phyloP scores from a whole-genome alignment of 2,113 vertebrate species.

The Sceloporus undulatus region DNA sequence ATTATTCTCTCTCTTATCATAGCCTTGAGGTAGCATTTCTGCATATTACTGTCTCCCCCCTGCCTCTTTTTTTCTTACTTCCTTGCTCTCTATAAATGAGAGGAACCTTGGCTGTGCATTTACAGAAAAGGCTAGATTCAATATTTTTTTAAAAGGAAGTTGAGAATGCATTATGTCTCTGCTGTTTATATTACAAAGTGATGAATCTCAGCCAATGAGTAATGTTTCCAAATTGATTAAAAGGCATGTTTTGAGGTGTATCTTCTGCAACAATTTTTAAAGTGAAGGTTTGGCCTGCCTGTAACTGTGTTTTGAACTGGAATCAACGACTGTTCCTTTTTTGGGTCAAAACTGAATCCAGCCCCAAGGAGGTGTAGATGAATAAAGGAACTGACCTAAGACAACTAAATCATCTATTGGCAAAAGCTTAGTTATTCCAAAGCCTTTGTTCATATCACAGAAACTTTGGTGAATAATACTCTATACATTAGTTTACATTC shows the following conservation, averaged over 20 bases:
- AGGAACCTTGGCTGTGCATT: slow-evolving; percentile 7
- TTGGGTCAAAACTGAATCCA: slow-evolving; percentile 17
- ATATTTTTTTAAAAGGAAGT: slow-evolving; percentile 28
- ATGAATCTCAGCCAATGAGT: slow-evolving; percentile 21
- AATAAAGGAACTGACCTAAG: slow-evolving; percentile 9
- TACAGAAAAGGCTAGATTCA: slow-evolving; percentile 32
- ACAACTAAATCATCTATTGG: slow-evolving; percentile 13
- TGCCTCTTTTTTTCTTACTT: too few species aligned
- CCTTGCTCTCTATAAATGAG: too few species aligned
- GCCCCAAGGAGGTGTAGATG: slow-evolving; percentile 6
- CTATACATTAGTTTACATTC: slow-evolving; percentile 38
- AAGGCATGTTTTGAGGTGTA: slow-evolving; percentile 22
- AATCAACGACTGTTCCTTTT: slow-evolving; percentile 43
- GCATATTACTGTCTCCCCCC: too few species aligned
- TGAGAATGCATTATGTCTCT: slow-evolving; percentile 14
- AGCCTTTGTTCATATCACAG: slow-evolving; percentile 42
- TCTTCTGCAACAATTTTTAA: slow-evolving; percentile 31
- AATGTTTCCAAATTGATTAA: slow-evolving; percentile 41
- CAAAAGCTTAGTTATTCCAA: slow-evolving; percentile 9
- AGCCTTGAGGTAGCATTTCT: too few species aligned
- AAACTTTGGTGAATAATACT: slow-evolving; percentile 6
- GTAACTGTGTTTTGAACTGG: slow-evolving; percentile 41
- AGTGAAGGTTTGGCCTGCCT: slow-evolving; percentile 24
- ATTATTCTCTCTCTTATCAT: too few species aligned
- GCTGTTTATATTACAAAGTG: slow-evolving; percentile 13